Base-by-base conservation (phyloP, 2,113 vertebrate genomes). In the Neoarius graeffei region DNA sequence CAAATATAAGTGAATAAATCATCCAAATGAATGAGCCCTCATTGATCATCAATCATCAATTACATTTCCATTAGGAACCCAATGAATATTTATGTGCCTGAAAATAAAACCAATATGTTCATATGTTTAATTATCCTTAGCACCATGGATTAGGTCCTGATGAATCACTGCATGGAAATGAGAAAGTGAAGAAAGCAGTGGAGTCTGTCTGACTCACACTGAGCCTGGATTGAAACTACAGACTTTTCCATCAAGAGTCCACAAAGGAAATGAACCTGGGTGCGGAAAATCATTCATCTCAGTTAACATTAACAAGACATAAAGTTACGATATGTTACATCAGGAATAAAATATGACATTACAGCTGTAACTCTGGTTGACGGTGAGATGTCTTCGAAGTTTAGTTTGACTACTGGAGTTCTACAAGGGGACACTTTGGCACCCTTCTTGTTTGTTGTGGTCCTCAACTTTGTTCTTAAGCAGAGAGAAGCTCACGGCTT, bases 31-130 rank as follows among this genome's bases (percentile, higher is more conserved):
- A 81, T 7, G 42, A 85, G 27, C 73, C 56, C 50, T 69, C 42
- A 71, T 80, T 74, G 25, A 87, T 81, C 59, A 17, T 14, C 57
- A 20, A 81, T 81, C 19, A 60, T 60, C 27, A 20, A 23, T 60
- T 60, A 81, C 35, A 74, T 60, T 87, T 80, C 64, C 73, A 89
- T 84, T 84, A 79, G 73, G 57, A 89, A 54, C 3, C 48, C 35
- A 89, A 86, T 56, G 83, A 81, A 64, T 62, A 74, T 77, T 54
- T 64, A 74, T 62, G 60, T 5, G 20, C 25, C 48, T 81, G 17
- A 19, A 80, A 74, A 77, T 73, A 84, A 83, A 35, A 50, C 48
- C 74, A 54, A 88, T 88, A 52, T 57, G 11, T 56, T 80, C 15
- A 17, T 64, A 27, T 42, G n/a, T 84, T 71, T 85, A 56, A 79